Percentiles rank a stretch among this genome's conserved stretches.
Conservation (phyloP, 2,797 vertebrate genomes). For the Falco columbarius region DNA sequence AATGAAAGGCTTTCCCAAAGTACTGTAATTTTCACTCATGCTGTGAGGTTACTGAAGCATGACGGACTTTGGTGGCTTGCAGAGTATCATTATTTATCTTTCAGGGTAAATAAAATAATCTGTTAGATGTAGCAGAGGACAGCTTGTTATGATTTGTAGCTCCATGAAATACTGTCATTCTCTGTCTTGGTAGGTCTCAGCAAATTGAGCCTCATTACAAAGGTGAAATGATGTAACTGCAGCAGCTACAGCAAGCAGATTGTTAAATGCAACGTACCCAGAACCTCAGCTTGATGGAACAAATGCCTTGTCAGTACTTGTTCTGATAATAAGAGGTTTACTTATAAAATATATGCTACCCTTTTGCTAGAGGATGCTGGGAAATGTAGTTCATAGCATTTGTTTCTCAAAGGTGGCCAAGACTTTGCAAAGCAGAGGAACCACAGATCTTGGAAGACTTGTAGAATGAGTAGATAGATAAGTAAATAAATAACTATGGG, state of each 20-base stretch:
- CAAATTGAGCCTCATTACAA: not conserved
- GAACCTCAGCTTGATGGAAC: not conserved
- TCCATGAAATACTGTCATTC: not conserved
- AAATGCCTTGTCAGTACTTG: not conserved
- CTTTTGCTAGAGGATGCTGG: not conserved
- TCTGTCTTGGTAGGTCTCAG: not conserved
- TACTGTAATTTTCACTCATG: not conserved
- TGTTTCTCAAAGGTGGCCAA: not conserved
- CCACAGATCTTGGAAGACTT: not conserved
- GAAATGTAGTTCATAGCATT: not conserved
- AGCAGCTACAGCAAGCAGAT: not conserved
- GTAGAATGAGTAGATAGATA: not conserved
- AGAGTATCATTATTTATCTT: not conserved
- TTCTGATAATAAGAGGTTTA: not conserved
- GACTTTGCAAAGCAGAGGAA: not conserved
- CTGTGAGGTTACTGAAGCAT: not conserved
- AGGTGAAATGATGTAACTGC: not conserved
- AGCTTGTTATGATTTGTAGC: not conserved
- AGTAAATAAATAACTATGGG: not conserved
- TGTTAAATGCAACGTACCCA: not conserved
- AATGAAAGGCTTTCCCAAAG: not conserved
- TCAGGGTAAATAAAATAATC: not conserved
- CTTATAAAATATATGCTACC: not conserved
- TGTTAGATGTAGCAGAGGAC: not conserved
- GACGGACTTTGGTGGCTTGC: not conserved